Evolutionary conservation across 2,113 vertebrate species (phyloP).

Genomic region (Sporophila hypoxantha): DNA sequence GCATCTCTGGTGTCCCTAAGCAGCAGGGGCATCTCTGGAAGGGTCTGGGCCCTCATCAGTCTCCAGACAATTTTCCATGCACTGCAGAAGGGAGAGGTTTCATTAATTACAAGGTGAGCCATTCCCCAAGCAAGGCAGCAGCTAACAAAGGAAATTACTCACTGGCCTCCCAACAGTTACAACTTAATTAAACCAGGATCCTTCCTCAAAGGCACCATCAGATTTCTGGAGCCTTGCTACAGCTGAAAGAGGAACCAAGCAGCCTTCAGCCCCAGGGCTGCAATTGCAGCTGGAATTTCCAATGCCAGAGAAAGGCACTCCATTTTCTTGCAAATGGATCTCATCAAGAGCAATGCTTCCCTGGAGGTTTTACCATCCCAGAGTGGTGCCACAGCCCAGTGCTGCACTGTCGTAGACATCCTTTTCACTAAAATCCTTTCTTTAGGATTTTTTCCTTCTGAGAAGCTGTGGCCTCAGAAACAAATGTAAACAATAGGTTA

Average conservation of each 20-base stretch:
- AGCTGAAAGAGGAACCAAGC: background rate
- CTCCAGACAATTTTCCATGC: background rate
- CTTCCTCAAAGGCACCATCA: constrained; percentile 5
- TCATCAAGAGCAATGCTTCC: background rate
- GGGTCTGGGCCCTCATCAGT: background rate
- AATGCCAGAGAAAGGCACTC: background rate
- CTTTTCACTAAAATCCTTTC: no score
- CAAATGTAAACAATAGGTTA: no score
- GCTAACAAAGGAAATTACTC: constrained; percentile 16
- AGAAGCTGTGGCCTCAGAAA: no score
- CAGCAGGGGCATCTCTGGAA: background rate
- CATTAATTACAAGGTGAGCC: background rate
- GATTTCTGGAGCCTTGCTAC: background rate
- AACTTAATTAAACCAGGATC: background rate
- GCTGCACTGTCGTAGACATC: no score
- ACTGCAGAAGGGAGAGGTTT: background rate
- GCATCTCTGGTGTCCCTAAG: background rate
- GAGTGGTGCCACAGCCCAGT: background rate
- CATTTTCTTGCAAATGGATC: background rate
- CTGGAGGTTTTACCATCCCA: background rate
- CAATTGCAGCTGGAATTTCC: background rate
- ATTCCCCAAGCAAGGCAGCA: background rate
- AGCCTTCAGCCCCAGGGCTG: background rate
- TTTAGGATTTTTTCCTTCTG: no score
- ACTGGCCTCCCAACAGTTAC: background rate